Evolutionary conservation across 23 tunicate genomes (phyloP).

Genomic region (Clavelina lepadiformis): DNA sequence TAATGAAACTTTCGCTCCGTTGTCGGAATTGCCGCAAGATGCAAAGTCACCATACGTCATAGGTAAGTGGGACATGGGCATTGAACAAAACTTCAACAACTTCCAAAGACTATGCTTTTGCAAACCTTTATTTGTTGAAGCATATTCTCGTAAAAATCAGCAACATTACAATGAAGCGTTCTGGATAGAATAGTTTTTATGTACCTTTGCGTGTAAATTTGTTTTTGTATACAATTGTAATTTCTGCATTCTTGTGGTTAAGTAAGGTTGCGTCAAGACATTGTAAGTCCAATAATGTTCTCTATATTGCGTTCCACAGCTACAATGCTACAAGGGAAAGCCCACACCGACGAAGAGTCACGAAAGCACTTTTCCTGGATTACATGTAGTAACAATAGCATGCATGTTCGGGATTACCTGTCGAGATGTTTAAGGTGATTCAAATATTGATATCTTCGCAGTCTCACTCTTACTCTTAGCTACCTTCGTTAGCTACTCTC

Average conservation of each 20-base stretch:
- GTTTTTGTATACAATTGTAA: too few species aligned
- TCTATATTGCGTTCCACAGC: slow-evolving; percentile 16
- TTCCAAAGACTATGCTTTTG: neutral
- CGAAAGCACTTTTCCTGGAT: slow-evolving; percentile 35
- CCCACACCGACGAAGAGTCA: slow-evolving; percentile 11
- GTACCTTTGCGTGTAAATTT: too few species aligned
- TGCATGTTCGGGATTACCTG: slow-evolving; percentile 61
- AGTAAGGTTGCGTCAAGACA: too few species aligned
- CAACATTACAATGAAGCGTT: too few species aligned
- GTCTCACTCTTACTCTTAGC: too few species aligned
- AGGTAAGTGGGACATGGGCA: slow-evolving; percentile 21
- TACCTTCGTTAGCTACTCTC: neutral
- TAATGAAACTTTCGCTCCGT: slow-evolving; percentile 21
- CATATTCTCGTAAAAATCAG: too few species aligned
- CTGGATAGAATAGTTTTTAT: too few species aligned
- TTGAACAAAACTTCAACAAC: neutral
- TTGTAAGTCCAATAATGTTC: too few species aligned
- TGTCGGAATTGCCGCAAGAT: slow-evolving; percentile 2
- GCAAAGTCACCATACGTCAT: slow-evolving; percentile 57
- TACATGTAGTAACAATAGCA: slow-evolving; percentile 53
- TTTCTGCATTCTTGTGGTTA: too few species aligned
- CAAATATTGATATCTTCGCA: neutral
- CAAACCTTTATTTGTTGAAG: too few species aligned
- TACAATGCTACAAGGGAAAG: slow-evolving; percentile 48
- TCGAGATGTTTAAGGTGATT: slow-evolving; percentile 53